Evolutionary conservation across 2,888 invertebrate species (phyloP).

Genomic region (Tetragonula carbonaria): DNA sequence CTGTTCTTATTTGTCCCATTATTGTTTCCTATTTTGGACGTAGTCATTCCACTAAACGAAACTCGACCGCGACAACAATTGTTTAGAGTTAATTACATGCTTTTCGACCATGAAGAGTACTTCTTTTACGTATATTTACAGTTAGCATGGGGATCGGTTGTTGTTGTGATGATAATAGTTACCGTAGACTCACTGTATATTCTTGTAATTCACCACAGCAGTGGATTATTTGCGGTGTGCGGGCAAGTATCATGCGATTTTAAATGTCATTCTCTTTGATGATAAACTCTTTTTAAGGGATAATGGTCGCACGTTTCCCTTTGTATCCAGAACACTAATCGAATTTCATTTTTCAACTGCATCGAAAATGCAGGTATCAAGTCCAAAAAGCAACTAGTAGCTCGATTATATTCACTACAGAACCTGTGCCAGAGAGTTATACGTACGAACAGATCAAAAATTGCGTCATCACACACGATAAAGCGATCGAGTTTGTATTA

Average conservation of each 20-base stretch:
- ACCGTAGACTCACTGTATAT: conserved; percentile 46
- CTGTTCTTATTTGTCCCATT: conserved; percentile 3
- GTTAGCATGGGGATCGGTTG: background rate
- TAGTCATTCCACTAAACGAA: conserved; percentile 45
- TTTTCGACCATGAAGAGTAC: conserved; percentile 34
- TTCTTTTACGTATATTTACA: conserved; percentile 37
- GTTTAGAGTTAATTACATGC: conserved; percentile 33
- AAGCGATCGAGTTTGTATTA: conserved; percentile 37
- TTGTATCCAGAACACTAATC: background rate
- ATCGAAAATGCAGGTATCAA: background rate
- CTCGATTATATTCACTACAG: background rate
- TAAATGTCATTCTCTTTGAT: background rate
- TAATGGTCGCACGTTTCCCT: background rate
- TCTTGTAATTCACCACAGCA: conserved; percentile 38
- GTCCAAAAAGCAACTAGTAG: background rate
- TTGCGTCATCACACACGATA: conserved; percentile 13
- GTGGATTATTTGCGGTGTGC: conserved; percentile 52
- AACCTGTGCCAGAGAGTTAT: background rate
- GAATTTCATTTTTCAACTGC: background rate
- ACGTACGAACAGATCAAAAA: background rate
- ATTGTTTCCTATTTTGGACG: conserved; percentile 20
- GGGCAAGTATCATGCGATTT: conserved; percentile 15
- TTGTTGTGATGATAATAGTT: background rate
- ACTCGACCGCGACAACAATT: conserved; percentile 33
- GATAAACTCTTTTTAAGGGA: background rate